Percentiles rank a stretch among this genome's conserved stretches.
Evolutionary conservation across 2,113 vertebrate genomes (phyloP).

Genomic region (Rhinoptilus africanus): DNA sequence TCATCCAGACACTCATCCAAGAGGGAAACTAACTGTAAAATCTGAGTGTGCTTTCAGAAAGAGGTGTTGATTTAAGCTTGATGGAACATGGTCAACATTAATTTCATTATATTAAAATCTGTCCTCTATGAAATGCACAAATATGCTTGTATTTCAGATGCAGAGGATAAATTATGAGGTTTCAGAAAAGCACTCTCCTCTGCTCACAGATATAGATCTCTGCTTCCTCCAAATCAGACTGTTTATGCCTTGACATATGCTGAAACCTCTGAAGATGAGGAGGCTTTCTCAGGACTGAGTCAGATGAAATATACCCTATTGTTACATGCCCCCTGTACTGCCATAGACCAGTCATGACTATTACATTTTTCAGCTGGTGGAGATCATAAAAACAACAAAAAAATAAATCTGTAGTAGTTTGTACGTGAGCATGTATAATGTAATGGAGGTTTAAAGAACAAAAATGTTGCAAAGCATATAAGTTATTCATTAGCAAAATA

Average conservation of each 20-base stretch:
- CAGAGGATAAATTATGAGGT: neutral
- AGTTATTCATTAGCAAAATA: neutral
- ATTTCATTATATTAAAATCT: neutral
- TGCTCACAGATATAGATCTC: neutral
- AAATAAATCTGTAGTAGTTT: neutral
- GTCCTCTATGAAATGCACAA: neutral
- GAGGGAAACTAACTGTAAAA: neutral
- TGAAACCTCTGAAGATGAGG: neutral
- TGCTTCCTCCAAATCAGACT: neutral
- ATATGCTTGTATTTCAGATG: neutral
- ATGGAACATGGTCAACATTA: neutral
- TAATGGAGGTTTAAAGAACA: neutral
- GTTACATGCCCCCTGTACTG: neutral
- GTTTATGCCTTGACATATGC: neutral
- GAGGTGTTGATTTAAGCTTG: neutral
- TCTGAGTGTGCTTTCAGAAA: neutral
- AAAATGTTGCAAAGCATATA: neutral
- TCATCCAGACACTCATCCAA: neutral
- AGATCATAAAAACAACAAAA: neutral
- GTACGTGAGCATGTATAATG: neutral
- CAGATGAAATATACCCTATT: neutral
- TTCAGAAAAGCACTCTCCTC: neutral
- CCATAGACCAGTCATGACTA: accelerated
- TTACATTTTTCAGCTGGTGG: neutral
- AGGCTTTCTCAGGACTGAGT: neutral